Percentiles rank a stretch among this genome's conserved stretches.
These are phyloP conservation scores for Gambusia yucatana DNA, from an alignment of 2,797 vertebrate species.

Conservation along the genomic window DNA sequence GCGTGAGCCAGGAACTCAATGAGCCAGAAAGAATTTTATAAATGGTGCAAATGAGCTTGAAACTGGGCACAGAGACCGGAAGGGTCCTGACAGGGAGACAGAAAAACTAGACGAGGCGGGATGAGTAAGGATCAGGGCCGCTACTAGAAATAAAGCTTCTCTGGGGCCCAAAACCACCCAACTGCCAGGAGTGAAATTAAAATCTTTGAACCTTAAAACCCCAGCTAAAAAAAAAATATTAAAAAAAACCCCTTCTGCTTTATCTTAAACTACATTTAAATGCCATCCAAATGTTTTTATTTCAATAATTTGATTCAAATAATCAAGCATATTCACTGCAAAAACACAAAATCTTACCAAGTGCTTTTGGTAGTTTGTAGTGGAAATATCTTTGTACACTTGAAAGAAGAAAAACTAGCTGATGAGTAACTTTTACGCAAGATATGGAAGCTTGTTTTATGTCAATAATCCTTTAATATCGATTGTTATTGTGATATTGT, in stretches of 20 bases:
- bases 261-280: neutral
- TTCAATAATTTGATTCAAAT: neutral
- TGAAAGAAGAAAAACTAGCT: no score
- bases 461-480: no score
- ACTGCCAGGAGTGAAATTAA: neutral
- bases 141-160: neutral
- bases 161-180: neutral
- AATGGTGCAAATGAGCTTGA: conserved; percentile 50
- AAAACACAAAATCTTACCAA: no score
- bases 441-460: no score
- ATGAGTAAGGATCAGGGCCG: neutral
- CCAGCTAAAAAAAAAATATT: no score
- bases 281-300: neutral
- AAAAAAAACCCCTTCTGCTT: neutral
- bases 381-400: no score
- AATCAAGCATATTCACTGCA: no score
- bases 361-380: no score
- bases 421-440: no score
- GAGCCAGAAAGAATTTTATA: conserved; percentile 58
- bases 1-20: conserved; percentile 53
- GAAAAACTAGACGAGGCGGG: neutral
- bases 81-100: conserved; percentile 3
- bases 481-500: no score
- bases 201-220: neutral
- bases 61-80: conserved; percentile 25